Base-by-base conservation (phyloP, 2,113 vertebrate genomes). In the Lampris incognitus region DNA sequence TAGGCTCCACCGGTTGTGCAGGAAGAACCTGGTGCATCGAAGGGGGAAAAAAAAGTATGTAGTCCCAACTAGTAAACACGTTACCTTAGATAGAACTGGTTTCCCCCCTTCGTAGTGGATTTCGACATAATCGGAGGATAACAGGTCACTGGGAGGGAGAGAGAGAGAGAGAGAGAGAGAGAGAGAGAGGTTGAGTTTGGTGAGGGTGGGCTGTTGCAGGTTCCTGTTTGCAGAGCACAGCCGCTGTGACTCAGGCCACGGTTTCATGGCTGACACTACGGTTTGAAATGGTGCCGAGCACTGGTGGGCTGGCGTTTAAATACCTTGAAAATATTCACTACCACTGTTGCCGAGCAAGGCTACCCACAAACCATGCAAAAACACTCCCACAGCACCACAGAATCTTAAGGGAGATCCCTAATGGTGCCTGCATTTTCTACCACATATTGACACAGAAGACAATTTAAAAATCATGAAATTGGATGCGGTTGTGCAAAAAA, bases 111-210 rank as follows among this genome's bases (percentile, higher is more conserved):
- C 95, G 71, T 96, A 98, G 91, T 98, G 93, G 93, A 99, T 98
- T 92, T 99, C 98, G 83, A 97, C 94, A 82, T 99, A 99, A 91
- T 96, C 95, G 58, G 97, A 98, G 75, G 97, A 97, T 88, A 99
- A 91, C 87, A 99, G 93, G 81, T 96, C 96, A 95, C 98, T 99
- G 94, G 24, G 69, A 83, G 66, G 72, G 13, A 84, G 48, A 79
- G n/a, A 24, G 24, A 91, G 63, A 81, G 24, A 91, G 63, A 81
- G 55, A 91, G 63, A 81, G 51, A 90, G 24, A 24, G 24, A 24
- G 24, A 91, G 63, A 81, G 51, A 90, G n/a, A 86, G 55, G 81
- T 40, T 63, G 46, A 3, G 11, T 46, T 52, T 69, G 68, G 77
- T 89, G 51, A 80, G 13, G 51, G 44, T 36, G 44, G 41, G 62